Evolutionary conservation across 2,888 invertebrate genomes (phyloP).

Genomic region (Cantharis flavilabris): DNA sequence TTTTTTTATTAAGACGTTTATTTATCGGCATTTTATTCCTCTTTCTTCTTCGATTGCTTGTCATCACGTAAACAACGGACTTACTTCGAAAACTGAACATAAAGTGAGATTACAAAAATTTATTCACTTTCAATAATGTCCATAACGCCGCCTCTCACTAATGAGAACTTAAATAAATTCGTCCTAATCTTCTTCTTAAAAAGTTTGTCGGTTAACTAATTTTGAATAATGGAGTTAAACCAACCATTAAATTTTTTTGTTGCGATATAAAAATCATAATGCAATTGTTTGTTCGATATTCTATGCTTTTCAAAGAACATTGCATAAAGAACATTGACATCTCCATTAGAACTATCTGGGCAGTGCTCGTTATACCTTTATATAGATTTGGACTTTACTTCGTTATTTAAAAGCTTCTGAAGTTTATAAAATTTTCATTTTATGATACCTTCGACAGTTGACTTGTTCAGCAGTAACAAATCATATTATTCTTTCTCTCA

Average conservation of each 20-base stretch:
- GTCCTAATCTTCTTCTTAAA: constrained; percentile 2
- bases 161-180: constrained; percentile 13
- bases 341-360: constrained; percentile 42
- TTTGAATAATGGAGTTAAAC: not conserved
- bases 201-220: not conserved
- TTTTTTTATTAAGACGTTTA: constrained; percentile 16
- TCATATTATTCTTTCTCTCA: not conserved
- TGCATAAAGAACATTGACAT: constrained; percentile 42
- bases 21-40: constrained; percentile 11
- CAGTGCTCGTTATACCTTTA: constrained; percentile 40
- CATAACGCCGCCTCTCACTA: constrained; percentile 3
- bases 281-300: constrained; percentile 46
- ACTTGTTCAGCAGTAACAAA: constrained; percentile 12
- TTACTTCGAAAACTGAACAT: not conserved
- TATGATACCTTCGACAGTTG: constrained; percentile 24
- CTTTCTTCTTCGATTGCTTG: not conserved
- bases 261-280: constrained; percentile 41
- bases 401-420: constrained; percentile 28
- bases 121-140: constrained; percentile 7
- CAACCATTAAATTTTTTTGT: not conserved
- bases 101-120: constrained; percentile 2
- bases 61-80: not conserved
- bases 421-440: constrained; percentile 39
- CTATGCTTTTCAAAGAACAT: constrained; percentile 45
- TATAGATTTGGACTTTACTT: constrained; percentile 40